A percentile compares a stretch with the other conserved stretches of the same genome.
Evolutionary conservation across 2,888 invertebrate species (phyloP).

Genomic region (Thereva unica): DNA sequence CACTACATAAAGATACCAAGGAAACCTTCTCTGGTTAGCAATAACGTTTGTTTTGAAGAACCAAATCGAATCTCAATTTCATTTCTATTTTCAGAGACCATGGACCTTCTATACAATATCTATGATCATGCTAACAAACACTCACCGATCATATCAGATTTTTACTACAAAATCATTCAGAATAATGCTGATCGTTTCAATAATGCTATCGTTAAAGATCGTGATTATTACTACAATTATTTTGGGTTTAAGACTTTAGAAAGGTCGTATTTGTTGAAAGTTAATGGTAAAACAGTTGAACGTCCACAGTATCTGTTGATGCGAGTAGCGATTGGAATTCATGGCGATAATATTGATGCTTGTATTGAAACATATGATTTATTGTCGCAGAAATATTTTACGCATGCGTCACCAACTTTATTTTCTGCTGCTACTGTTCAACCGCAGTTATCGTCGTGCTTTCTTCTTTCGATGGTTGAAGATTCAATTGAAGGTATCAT

Average conservation of each 20-base stretch:
- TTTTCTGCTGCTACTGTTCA: constrained; percentile 91
- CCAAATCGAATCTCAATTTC: background rate
- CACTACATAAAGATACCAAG: constrained; percentile 97
- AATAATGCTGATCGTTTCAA: constrained; percentile 86
- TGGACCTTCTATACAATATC: constrained; percentile 79
- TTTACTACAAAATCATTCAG: constrained; percentile 78
- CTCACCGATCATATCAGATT: constrained; percentile 86
- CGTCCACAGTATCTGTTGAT: constrained; percentile 98
- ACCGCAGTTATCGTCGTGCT: constrained; percentile 95
- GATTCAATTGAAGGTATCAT: constrained; percentile 97
- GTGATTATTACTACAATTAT: constrained; percentile 96
- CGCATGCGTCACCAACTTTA: constrained; percentile 96
- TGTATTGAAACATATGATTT: constrained; percentile 96
- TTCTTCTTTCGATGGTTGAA: constrained; percentile 89
- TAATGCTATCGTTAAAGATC: constrained; percentile 93
- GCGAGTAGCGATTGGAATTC: constrained; percentile 96
- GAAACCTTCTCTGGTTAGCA: constrained; percentile 83
- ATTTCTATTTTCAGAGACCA: constrained; percentile 71
- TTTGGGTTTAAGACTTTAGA: constrained; percentile 99
- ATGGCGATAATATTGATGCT: constrained; percentile 87
- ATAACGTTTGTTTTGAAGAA: background rate
- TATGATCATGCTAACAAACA: constrained; percentile 72
- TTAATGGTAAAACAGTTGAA: constrained; percentile 90
- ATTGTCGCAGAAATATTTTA: constrained; percentile 93
- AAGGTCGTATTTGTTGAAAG: constrained; percentile 89